Evolutionary conservation across 2,888 invertebrate species (phyloP), one percentile per base, ranked within the genome.

Genomic region (Cyaniris semiargus): DNA sequence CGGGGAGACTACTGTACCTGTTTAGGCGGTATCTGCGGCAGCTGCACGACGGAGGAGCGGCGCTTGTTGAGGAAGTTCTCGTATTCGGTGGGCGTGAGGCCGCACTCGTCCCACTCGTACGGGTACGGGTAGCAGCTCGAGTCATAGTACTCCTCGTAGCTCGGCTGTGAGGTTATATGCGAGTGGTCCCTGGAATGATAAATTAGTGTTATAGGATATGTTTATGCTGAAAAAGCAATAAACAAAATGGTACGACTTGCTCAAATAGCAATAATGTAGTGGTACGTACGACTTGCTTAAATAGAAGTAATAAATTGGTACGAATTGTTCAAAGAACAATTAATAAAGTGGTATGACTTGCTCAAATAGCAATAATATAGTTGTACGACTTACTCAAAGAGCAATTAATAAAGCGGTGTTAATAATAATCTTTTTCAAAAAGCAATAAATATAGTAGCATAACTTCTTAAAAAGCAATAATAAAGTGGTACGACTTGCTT

Each of bases 131-230:
- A 96, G 82, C 95, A 95, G 78, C 94, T 94, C 44, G 95, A 94
- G 88, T 96, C 96, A 86, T 93, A 96, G 86, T 95, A 96, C 88
- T 96, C 96, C 80, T 96, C 96, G 84, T 95, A 95, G 87, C 95
- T 95, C 8, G 84, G 80, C 84, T 94, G 94, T 78, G 93, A 92
- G 76, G 93, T 89, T 85, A 94, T 85, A 84, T 91, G 92, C 81
- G 94, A 84, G 84, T 93, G 94, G 89, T 94, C 94, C 92, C 95
- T 95, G 89, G 1, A 89, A 71, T 34, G 15, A 4, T 4, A 21
- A 21, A 21, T 58, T 10, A 7, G 18, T 27, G 5, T 13, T 10
- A 58, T 58, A 10, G 4, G 3, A 44, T 44, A 13, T 44, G 13
- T 10, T 44, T 44, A 13, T 3, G 3, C 10, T 44, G 10, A 13